phyloP scores from a whole-genome alignment of 2,113 vertebrate species.

The Oceanodroma tethys region DNA sequence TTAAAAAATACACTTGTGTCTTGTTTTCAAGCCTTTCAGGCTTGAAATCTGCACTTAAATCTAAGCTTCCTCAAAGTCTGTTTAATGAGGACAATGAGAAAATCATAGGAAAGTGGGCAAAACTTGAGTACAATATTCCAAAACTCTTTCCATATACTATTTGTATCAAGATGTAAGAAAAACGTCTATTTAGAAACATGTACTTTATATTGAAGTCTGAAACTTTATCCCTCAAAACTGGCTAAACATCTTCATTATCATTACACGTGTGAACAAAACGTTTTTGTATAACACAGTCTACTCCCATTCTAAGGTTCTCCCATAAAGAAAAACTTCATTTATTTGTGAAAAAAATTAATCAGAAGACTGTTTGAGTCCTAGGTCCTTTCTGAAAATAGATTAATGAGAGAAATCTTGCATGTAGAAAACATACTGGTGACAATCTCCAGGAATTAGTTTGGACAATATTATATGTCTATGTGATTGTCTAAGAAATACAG shows the following conservation, averaged over 20 bases:
- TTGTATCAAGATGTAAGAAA: background rate
- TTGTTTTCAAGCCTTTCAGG: background rate
- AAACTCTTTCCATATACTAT: background rate
- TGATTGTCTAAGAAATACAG: background rate
- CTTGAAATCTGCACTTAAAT: background rate
- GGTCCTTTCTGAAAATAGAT: background rate
- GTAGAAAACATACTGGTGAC: background rate
- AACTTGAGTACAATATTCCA: background rate
- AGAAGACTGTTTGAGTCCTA: background rate
- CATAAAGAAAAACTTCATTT: background rate
- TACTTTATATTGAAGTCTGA: background rate
- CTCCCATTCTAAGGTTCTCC: background rate
- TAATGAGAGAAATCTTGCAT: background rate
- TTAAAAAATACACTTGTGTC: background rate
- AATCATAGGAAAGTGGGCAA: background rate
- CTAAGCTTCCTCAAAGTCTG: background rate
- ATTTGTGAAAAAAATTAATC: background rate
- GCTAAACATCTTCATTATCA: background rate
- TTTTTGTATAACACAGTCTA: background rate
- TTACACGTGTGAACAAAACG: background rate
- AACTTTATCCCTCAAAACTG: background rate
- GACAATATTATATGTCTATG: too few species aligned
- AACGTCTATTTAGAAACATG: background rate
- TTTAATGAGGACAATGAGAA: background rate
- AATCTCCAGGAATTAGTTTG: background rate